These are phyloP conservation scores for Papilio polyxenes DNA, from an alignment of 1,140 invertebrate genomes.

Conservation along the genomic window DNA sequence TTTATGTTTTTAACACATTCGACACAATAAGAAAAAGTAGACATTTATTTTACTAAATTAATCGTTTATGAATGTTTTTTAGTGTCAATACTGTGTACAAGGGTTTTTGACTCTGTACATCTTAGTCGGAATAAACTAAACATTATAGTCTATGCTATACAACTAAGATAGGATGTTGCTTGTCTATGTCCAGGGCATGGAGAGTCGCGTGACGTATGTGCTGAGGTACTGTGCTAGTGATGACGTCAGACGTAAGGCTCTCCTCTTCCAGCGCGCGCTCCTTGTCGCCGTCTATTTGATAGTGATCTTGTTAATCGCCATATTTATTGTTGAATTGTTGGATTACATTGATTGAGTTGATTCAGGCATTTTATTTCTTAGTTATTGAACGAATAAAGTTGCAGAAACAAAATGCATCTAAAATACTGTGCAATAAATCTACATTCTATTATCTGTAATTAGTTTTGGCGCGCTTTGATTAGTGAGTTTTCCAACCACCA, in stretches of 20 bases:
- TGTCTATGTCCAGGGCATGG: constrained; percentile 4
- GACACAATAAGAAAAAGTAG: too few relatives aligned
- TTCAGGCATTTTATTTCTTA: background rate
- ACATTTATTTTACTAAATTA: too few relatives aligned
- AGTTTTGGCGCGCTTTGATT: background rate
- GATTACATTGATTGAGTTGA: constrained; percentile 25
- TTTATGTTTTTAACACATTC: too few relatives aligned
- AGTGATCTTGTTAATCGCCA: background rate
- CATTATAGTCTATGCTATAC: background rate
- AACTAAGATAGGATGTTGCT: background rate
- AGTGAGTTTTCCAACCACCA: background rate
- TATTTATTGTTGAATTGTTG: constrained; percentile 23
- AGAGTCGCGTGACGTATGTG: background rate
- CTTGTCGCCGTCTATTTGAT: background rate
- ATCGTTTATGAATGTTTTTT: too few relatives aligned
- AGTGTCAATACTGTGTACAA: too few relatives aligned
- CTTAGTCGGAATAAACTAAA: background rate
- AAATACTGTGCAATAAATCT: too few relatives aligned
- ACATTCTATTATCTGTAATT: background rate
- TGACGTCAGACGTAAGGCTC: too few relatives aligned
- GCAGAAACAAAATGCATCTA: too few relatives aligned
- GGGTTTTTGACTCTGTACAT: background rate
- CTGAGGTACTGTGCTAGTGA: background rate
- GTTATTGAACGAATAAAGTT: background rate
- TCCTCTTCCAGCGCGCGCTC: background rate